Conservation (phyloP, 1,140 invertebrate genomes). For the Pseudobourletiella spinata region DNA sequence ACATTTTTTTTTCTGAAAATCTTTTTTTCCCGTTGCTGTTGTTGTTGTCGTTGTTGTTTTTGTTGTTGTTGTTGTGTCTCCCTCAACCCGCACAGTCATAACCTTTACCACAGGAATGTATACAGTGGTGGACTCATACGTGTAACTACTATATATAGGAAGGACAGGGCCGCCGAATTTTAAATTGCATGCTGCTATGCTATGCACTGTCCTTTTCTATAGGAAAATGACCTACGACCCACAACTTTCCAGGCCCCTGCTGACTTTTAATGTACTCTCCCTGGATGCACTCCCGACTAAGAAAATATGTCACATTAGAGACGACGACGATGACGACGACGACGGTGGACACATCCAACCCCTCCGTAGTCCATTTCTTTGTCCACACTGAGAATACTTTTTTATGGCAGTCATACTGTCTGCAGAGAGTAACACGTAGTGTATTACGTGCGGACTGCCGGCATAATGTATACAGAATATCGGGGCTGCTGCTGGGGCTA, state of each 20-base stretch:
- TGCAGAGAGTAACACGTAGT: no score
- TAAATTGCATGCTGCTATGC: constrained; percentile 17
- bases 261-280: constrained; percentile 17
- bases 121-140: no score
- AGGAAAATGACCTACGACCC: constrained; percentile 25
- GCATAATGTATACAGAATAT: no score
- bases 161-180: not conserved
- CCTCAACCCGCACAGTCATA: not conserved
- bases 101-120: no score
- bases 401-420: no score
- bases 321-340: not conserved
- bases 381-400: not conserved
- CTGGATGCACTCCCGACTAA: not conserved
- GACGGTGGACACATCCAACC: not conserved
- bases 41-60: no score
- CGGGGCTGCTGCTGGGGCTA: no score
- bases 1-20: not conserved
- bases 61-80: not conserved
- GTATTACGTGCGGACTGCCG: no score
- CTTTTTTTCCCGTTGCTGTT: no score
- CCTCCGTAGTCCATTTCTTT: no score
- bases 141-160: no score
- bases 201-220: constrained; percentile 21
- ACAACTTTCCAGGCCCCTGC: constrained; percentile 13
- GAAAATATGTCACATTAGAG: not conserved